These are phyloP conservation scores for Dromiciops gliroides DNA, from an alignment of 2,113 vertebrate species.

Conservation along the genomic window DNA sequence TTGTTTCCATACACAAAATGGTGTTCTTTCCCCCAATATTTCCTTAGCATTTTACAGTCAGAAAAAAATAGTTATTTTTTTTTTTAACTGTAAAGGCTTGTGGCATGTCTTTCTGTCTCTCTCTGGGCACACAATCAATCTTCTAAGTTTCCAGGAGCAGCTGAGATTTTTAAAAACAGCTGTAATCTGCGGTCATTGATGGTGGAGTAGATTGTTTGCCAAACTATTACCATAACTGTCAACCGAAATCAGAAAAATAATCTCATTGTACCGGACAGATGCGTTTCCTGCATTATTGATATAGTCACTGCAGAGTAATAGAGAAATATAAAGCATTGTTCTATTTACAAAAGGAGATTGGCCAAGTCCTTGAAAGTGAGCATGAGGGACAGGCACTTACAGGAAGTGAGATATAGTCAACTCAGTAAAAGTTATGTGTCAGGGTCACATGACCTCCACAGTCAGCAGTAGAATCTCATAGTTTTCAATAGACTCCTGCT, in stretches of 20 bases:
- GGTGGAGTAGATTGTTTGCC: slow-evolving; percentile 98
- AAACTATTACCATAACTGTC: slow-evolving; percentile 99
- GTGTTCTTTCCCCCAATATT: slow-evolving; percentile 21
- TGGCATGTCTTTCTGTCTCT: slow-evolving; percentile 89
- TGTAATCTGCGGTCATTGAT: slow-evolving; percentile 97
- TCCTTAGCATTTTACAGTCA: slow-evolving; percentile 37
- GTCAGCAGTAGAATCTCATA: slow-evolving; percentile 78
- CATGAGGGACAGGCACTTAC: slow-evolving; percentile 94
- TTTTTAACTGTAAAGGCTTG: slow-evolving; percentile 82
- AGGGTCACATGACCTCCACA: slow-evolving; percentile 90
- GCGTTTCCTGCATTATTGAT: slow-evolving; percentile 99
- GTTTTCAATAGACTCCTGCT: slow-evolving; percentile 75
- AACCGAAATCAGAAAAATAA: slow-evolving; percentile 98
- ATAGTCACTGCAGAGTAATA: slow-evolving; percentile 93
- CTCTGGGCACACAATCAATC: slow-evolving; percentile 90
- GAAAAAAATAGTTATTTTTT: slow-evolving; percentile 84
- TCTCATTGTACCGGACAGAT: slow-evolving; percentile 97
- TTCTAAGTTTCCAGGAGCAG: slow-evolving; percentile 89
- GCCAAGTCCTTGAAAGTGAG: slow-evolving; percentile 96
- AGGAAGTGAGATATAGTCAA: slow-evolving; percentile 97
- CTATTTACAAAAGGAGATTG: slow-evolving; percentile 99
- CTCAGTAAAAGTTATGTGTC: slow-evolving; percentile 91
- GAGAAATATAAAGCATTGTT: slow-evolving; percentile 99
- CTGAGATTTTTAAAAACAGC: slow-evolving; percentile 95
- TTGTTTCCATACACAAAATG: background rate